Evolutionary conservation across 2,888 invertebrate species (phyloP).

Genomic region (Aplocera efformata): DNA sequence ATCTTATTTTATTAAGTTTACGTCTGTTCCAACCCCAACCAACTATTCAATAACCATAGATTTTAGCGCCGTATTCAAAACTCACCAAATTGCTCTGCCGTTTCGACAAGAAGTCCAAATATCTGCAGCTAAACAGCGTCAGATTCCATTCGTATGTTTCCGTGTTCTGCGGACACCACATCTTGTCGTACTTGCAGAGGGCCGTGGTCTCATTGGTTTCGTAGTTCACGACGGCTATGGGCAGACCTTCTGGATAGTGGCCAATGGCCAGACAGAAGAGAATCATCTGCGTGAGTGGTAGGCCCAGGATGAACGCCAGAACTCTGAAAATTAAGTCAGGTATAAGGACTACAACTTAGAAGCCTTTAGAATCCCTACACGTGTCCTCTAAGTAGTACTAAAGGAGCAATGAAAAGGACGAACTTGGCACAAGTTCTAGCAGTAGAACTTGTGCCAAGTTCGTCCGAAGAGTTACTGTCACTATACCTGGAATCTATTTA

Average conservation of each 20-base stretch:
- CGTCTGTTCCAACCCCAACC: no score
- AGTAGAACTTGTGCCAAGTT: no score
- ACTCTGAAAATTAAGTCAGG: slow-evolving; percentile 70
- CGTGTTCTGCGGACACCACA: slow-evolving; percentile 75
- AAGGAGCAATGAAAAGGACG: no score
- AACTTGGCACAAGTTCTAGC: no score
- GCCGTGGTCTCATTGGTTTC: slow-evolving; percentile 80
- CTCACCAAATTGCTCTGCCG: slow-evolving; percentile 84
- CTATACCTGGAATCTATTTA: no score
- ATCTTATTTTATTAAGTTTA: no score
- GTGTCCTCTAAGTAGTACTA: no score
- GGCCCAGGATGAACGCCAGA: slow-evolving; percentile 90
- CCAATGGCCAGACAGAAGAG: slow-evolving; percentile 94
- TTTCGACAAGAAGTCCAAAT: slow-evolving; percentile 84
- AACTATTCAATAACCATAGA: no score
- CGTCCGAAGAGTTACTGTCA: no score
- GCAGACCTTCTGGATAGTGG: slow-evolving; percentile 89
- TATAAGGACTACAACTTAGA: no score
- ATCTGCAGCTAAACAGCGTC: slow-evolving; percentile 87
- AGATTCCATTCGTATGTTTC: slow-evolving; percentile 75
- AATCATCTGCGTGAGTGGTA: slow-evolving; percentile 92
- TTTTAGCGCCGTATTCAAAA: no score
- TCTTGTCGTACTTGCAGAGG: slow-evolving; percentile 67
- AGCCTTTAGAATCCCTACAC: no score
- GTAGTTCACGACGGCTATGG: slow-evolving; percentile 89